These are phyloP conservation scores for Synaphobranchus kaupii DNA, from an alignment of 2,797 vertebrate genomes.

Conservation along the genomic window DNA sequence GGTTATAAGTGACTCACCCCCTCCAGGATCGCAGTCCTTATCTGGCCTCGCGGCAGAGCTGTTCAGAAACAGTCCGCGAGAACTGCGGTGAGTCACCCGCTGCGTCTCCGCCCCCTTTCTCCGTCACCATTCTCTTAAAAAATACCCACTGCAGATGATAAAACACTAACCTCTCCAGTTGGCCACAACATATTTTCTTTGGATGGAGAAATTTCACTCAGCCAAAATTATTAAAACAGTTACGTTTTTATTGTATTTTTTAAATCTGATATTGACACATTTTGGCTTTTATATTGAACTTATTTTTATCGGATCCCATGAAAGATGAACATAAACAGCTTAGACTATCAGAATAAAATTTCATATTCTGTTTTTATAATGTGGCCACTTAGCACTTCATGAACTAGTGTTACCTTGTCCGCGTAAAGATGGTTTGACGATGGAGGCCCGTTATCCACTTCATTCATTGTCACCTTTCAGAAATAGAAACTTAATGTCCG, in stretches of 20 bases:
- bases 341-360: not conserved
- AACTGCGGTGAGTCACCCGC: constrained; percentile 61
- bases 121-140: constrained; percentile 38
- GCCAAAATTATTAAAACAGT: not conserved
- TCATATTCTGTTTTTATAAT: not conserved
- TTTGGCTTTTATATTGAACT: no score
- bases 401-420: not conserved
- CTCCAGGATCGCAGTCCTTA: constrained; percentile 63
- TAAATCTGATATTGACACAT: not conserved
- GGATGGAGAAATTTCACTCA: not conserved
- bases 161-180: not conserved
- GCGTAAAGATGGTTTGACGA: not conserved
- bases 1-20: constrained; percentile 67
- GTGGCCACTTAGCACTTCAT: not conserved
- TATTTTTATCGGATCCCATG: no score
- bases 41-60: constrained; percentile 59
- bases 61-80: constrained; percentile 54
- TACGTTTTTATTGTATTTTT: not conserved
- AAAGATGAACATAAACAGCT: not conserved
- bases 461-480: not conserved
- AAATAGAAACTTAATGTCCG: not conserved
- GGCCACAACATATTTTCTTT: not conserved
- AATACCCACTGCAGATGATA: constrained; percentile 22
- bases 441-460: not conserved
- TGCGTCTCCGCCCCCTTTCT: constrained; percentile 44